Evolutionary conservation across 2,888 invertebrate species (phyloP).

Genomic region (Oligia latruncula): DNA sequence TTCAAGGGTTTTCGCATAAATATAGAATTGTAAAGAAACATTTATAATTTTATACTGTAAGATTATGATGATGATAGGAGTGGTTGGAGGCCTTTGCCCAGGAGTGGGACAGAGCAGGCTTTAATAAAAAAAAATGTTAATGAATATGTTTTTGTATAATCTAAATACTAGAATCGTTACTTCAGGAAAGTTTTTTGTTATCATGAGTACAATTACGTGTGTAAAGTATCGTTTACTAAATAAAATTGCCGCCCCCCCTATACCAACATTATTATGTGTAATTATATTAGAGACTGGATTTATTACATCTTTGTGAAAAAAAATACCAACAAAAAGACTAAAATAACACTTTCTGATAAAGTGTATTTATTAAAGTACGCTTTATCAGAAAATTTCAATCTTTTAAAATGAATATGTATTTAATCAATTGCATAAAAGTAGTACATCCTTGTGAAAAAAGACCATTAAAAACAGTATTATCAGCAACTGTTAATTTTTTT

Average conservation of each 20-base stretch:
- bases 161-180: neutral
- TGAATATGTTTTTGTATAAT: neutral
- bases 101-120: too few species aligned
- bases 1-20: neutral
- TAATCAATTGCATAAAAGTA: neutral
- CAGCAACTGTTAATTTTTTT: neutral
- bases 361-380: too few species aligned
- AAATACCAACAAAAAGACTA: neutral
- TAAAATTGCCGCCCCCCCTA: neutral
- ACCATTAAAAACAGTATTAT: slow-evolving; percentile 7
- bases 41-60: neutral
- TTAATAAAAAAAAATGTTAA: too few species aligned
- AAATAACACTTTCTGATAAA: too few species aligned
- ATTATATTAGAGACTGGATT: neutral
- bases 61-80: too few species aligned
- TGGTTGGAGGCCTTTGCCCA: too few species aligned
- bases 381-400: slow-evolving; percentile 8
- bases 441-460: neutral
- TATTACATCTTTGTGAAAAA: neutral
- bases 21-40: neutral
- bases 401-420: neutral
- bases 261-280: neutral
- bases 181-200: neutral
- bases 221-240: neutral
- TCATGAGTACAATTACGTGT: neutral